A percentile compares a stretch with the other conserved stretches of the same genome.
These are phyloP conservation scores for Arrhopalites spinosus DNA, from an alignment of 2,888 invertebrate species.

Conservation along the genomic window DNA sequence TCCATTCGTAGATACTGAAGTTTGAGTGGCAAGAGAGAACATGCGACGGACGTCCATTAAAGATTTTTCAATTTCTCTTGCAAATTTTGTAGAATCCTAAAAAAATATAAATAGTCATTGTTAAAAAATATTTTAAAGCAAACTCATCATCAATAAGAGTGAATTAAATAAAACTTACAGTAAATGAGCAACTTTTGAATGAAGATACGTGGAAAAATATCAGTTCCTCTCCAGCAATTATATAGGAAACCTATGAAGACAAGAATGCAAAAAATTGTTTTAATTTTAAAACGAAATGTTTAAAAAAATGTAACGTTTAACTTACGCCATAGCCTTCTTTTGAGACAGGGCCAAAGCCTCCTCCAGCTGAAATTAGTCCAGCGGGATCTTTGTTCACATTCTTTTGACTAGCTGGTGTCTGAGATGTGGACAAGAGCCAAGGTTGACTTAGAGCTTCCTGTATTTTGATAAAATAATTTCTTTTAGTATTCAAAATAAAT, in stretches of 20 bases:
- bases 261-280: no score
- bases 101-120: no score
- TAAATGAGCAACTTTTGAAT: conserved; percentile 84
- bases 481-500: no score
- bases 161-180: conserved; percentile 68
- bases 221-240: conserved; percentile 90
- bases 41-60: not conserved
- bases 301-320: no score
- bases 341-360: no score
- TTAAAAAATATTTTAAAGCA: no score
- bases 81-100: conserved; percentile 18
- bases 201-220: conserved; percentile 98
- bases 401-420: conserved; percentile 97
- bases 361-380: no score
- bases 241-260: conserved; percentile 97
- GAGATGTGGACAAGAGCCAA: conserved; percentile 95
- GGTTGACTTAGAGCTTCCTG: conserved; percentile 94
- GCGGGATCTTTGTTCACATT: no score
- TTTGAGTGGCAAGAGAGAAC: not conserved
- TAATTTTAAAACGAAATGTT: no score
- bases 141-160: no score
- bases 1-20: not conserved
- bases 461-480: conserved; percentile 47
- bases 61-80: not conserved
- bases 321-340: no score